A percentile compares a stretch with the other conserved stretches of the same genome.
These are phyloP conservation scores for Phrynocephalus forsythii DNA, from an alignment of 2,797 vertebrate genomes.

Conservation along the genomic window DNA sequence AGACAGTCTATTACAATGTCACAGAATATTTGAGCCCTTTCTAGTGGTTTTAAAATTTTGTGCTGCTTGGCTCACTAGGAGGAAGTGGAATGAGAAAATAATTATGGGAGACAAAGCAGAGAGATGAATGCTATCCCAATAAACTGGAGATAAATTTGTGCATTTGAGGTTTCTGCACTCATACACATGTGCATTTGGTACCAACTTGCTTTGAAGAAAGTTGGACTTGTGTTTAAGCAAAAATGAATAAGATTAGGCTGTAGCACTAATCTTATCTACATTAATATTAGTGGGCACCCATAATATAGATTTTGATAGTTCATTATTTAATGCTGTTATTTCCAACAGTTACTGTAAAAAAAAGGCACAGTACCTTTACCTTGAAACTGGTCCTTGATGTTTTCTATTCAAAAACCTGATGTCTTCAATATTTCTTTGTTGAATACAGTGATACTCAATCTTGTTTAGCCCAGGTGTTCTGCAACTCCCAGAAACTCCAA, in stretches of 20 bases:
- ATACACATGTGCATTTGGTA: neutral
- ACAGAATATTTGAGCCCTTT: neutral
- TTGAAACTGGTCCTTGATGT: neutral
- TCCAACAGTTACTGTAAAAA: too few relatives aligned
- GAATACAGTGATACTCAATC: too few relatives aligned
- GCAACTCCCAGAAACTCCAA: too few relatives aligned
- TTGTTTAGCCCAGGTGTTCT: too few relatives aligned
- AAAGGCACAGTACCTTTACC: neutral
- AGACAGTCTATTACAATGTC: neutral
- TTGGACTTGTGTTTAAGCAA: neutral
- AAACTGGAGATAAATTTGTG: neutral
- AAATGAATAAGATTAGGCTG: neutral
- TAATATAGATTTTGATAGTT: neutral
- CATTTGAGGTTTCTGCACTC: neutral
- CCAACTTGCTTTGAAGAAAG: neutral
- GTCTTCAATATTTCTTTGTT: slow-evolving; percentile 24
- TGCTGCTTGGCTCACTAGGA: neutral
- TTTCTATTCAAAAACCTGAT: slow-evolving; percentile 1
- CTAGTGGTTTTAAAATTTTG: neutral
- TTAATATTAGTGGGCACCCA: neutral
- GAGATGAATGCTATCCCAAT: too few relatives aligned
- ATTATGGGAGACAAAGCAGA: neutral
- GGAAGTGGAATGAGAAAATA: neutral
- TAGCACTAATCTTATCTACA: neutral
- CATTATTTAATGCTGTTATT: too few relatives aligned